Evolutionary conservation across 2,797 vertebrate species (phyloP).

Genomic region (Notolabrus celidotus): DNA sequence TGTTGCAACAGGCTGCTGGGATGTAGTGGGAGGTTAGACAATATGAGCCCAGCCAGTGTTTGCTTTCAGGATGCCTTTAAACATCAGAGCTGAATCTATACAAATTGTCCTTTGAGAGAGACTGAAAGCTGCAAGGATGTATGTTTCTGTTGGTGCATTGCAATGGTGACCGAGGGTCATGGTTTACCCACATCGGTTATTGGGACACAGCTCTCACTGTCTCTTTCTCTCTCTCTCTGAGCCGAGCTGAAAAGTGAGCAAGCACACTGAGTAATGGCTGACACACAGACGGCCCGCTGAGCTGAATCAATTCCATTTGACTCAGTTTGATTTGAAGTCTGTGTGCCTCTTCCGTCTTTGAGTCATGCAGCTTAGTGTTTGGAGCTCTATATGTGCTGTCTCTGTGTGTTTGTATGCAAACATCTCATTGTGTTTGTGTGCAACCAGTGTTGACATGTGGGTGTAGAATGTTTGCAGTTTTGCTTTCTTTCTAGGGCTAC

Average conservation of each 20-base stretch:
- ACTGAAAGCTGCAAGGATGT: conserved; percentile 15
- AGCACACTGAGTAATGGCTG: conserved; percentile 24
- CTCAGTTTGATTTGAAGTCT: conserved; percentile 32
- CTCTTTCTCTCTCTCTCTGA: neutral
- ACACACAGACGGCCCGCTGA: conserved; percentile 32
- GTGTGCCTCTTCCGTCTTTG: conserved; percentile 1
- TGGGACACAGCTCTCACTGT: conserved; percentile 7
- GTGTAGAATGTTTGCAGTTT: neutral
- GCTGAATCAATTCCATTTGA: conserved; percentile 43
- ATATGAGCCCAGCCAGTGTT: conserved; percentile 14
- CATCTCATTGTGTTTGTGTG: neutral
- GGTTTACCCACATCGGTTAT: conserved; percentile 35
- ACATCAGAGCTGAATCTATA: conserved; percentile 15
- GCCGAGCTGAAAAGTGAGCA: conserved; percentile 16
- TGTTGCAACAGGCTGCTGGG: too few relatives aligned
- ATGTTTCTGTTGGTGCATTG: conserved; percentile 14
- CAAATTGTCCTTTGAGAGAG: conserved; percentile 7
- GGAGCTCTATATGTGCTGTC: neutral
- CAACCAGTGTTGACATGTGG: neutral
- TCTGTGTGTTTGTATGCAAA: conserved; percentile 9
- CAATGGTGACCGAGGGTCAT: conserved; percentile 23
- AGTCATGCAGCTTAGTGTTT: neutral
- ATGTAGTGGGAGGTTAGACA: conserved; percentile 5
- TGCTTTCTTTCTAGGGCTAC: neutral
- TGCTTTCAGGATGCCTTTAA: conserved; percentile 2